These are phyloP conservation scores for Listrodromus nycthemerus DNA, from an alignment of 2,888 invertebrate genomes.

Conservation along the genomic window DNA sequence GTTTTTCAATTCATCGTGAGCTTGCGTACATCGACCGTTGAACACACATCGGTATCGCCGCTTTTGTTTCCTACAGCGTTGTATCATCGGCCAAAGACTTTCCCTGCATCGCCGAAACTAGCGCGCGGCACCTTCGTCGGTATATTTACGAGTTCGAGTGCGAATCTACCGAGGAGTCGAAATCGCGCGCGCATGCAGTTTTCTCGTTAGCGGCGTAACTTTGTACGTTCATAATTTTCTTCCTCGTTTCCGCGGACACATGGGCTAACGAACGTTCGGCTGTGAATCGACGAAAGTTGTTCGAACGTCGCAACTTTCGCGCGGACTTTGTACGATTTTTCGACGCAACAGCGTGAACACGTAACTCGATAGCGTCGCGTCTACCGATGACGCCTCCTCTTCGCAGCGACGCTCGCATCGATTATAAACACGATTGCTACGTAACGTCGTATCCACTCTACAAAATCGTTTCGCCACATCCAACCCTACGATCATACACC, in stretches of 20 bases:
- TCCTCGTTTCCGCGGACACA: neutral
- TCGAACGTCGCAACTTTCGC: neutral
- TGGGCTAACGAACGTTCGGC: neutral
- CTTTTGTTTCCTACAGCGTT: constrained; percentile 23
- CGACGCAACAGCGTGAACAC: constrained; percentile 9
- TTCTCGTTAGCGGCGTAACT: neutral
- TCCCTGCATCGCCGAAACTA: constrained; percentile 6
- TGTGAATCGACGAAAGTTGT: neutral
- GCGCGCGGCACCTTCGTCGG: neutral
- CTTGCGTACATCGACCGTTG: constrained; percentile 33
- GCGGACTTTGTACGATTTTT: neutral
- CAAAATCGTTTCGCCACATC: constrained; percentile 3
- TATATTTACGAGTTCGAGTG: neutral
- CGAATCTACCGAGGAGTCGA: neutral
- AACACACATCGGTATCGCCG: constrained; percentile 20
- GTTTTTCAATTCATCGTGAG: constrained; percentile 46
- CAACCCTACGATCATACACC: constrained; percentile 3
- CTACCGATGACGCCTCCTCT: neutral
- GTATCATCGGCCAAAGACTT: constrained; percentile 22
- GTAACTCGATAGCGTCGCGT: constrained; percentile 3
- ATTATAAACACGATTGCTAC: constrained; percentile 29
- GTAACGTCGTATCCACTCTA: constrained; percentile 11
- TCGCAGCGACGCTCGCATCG: neutral
- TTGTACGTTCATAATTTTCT: neutral
- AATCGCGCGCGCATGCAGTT: neutral